Conservation (phyloP, 2,113 vertebrate species). For the Nannospalax galili region DNA sequence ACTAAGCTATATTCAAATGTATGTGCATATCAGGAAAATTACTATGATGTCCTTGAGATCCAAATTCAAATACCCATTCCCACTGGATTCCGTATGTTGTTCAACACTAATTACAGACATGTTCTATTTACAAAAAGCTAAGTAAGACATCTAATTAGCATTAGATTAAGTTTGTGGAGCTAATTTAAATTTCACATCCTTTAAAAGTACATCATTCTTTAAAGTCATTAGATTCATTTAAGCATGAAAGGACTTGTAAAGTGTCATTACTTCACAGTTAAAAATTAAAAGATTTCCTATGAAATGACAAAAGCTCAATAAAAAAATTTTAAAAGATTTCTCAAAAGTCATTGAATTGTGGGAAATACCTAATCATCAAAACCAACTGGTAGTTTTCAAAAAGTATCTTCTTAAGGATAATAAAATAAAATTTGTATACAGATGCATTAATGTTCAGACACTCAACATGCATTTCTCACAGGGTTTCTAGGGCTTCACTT, state of each 20-base stretch:
- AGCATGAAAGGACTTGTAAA: neutral
- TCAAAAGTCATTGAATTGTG: neutral
- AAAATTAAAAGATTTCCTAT: conserved; percentile 24
- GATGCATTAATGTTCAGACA: too few species aligned
- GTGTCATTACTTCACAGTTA: neutral
- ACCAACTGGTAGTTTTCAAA: neutral
- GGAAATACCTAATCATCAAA: neutral
- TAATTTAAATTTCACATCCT: conserved; percentile 1
- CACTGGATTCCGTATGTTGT: conserved; percentile 41
- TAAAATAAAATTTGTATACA: too few species aligned
- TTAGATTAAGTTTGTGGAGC: conserved; percentile 37
- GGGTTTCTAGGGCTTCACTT: too few species aligned
- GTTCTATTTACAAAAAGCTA: conserved; percentile 64
- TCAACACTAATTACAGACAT: conserved; percentile 19
- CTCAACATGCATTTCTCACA: too few species aligned
- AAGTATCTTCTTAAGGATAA: too few species aligned
- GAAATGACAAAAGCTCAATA: too few species aligned
- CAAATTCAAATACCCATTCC: conserved; percentile 34
- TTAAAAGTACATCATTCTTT: conserved; percentile 22
- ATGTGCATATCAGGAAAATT: conserved; percentile 53
- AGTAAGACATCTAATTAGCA: conserved; percentile 46
- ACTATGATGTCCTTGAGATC: conserved; percentile 32
- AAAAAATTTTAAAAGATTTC: too few species aligned
- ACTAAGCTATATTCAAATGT: conserved; percentile 21
- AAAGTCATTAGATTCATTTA: conserved; percentile 31